Conservation (phyloP, 2,888 invertebrate species). For the Baronia brevicornis region DNA sequence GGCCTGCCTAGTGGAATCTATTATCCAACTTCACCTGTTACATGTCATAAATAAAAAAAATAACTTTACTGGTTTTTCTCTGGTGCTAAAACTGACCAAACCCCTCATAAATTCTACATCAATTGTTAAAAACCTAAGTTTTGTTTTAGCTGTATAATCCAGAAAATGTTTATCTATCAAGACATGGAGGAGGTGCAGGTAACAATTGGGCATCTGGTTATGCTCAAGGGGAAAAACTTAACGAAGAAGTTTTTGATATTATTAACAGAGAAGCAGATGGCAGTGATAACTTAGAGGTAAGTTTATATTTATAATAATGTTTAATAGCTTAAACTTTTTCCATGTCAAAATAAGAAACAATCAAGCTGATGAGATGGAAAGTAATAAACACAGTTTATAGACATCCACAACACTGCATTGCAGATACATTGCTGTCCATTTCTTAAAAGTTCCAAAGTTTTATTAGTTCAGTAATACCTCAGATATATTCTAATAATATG, state of each 20-base stretch:
- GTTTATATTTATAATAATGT: constrained; percentile 3
- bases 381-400: too few species aligned
- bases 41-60: too few species aligned
- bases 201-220: constrained; percentile 99
- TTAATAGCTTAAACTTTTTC: not conserved
- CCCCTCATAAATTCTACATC: not conserved
- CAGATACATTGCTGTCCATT: too few species aligned
- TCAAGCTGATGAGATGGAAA: too few species aligned
- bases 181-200: constrained; percentile 98
- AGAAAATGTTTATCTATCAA: constrained; percentile 96
- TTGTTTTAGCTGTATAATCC: constrained; percentile 90
- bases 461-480: too few species aligned
- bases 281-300: constrained; percentile 95
- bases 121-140: not conserved
- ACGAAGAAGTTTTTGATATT: constrained; percentile 98
- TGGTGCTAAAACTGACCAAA: too few species aligned
- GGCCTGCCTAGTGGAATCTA: too few species aligned
- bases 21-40: too few species aligned
- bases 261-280: constrained; percentile 99
- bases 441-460: too few species aligned
- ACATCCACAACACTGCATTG: too few species aligned
- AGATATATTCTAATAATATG: too few species aligned
- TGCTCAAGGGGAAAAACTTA: constrained; percentile 92
- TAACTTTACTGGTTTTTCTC: too few species aligned
- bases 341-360: not conserved